A percentile compares a stretch with the other conserved stretches of the same genome.
Conservation (phyloP, 2,888 invertebrate species). For the Trichopoda pennipes region DNA sequence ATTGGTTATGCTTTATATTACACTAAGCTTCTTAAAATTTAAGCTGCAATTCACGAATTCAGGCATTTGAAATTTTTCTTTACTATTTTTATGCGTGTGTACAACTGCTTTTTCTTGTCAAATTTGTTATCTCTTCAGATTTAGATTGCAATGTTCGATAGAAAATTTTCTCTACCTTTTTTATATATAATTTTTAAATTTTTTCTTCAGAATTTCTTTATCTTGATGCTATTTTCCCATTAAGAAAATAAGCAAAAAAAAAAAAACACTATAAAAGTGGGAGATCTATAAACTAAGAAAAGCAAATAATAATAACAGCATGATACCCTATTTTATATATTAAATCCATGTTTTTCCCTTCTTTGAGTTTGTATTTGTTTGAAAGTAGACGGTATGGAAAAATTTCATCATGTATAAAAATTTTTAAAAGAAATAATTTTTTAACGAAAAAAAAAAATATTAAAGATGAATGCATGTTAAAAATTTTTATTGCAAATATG, state of each 20-base stretch:
- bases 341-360: slow-evolving; percentile 27
- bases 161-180: slow-evolving; percentile 10
- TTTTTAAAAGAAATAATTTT: slow-evolving; percentile 26
- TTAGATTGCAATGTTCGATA: slow-evolving; percentile 8
- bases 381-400: slow-evolving; percentile 17
- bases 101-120: too few species aligned
- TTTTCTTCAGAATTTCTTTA: slow-evolving; percentile 9
- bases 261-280: background rate
- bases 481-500: too few species aligned
- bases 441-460: slow-evolving; percentile 27
- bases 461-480: background rate
- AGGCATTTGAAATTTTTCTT: too few species aligned
- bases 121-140: too few species aligned
- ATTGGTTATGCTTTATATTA: too few species aligned
- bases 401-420: slow-evolving; percentile 34
- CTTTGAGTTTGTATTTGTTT: background rate
- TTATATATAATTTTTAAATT: slow-evolving; percentile 27
- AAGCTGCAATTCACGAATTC: too few species aligned
- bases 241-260: background rate
- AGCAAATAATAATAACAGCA: background rate
- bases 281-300: slow-evolving; percentile 3
- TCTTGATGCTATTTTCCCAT: background rate
- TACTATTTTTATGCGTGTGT: too few species aligned
- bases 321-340: slow-evolving; percentile 17
- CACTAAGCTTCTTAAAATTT: too few species aligned